phyloP scores from a whole-genome alignment of 2,113 vertebrate genomes.

The Salvator merianae region DNA sequence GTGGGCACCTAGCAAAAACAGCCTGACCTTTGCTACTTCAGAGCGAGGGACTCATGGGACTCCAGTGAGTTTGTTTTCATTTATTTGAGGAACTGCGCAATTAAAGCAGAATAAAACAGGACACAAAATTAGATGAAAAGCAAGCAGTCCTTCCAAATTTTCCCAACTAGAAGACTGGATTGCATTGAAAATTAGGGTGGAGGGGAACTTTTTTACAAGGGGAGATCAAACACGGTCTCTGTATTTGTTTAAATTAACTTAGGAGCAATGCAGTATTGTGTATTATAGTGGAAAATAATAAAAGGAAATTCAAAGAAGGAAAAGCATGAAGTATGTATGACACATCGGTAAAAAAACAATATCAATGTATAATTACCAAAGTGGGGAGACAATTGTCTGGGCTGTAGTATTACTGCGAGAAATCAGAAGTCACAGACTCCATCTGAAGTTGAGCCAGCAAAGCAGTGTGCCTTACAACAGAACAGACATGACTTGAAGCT shows the following conservation, averaged over 20 bases:
- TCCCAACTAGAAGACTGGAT: background rate
- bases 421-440: background rate
- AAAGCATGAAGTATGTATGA: slow-evolving; percentile 11
- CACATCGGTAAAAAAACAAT: slow-evolving; percentile 2
- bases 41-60: too few relatives aligned
- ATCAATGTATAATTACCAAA: slow-evolving; percentile 17
- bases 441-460: slow-evolving; percentile 20
- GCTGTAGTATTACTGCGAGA: slow-evolving; percentile 2
- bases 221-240: slow-evolving; percentile 5
- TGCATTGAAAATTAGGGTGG: background rate
- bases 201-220: background rate
- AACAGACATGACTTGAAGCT: slow-evolving; percentile 8
- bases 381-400: background rate
- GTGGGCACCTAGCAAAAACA: slow-evolving; percentile 3
- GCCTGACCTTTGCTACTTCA: background rate
- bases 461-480: background rate
- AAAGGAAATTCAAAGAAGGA: background rate
- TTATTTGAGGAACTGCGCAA: background rate
- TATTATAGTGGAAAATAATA: slow-evolving; percentile 11
- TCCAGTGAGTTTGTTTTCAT: background rate
- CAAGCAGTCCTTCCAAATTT: slow-evolving; percentile 12
- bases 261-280: slow-evolving; percentile 1
- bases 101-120: slow-evolving; percentile 25
- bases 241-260: slow-evolving; percentile 22
- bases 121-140: slow-evolving; percentile 45